Evolutionary conservation across 2,113 vertebrate species (phyloP).

Genomic region (Corythornis cristatus): DNA sequence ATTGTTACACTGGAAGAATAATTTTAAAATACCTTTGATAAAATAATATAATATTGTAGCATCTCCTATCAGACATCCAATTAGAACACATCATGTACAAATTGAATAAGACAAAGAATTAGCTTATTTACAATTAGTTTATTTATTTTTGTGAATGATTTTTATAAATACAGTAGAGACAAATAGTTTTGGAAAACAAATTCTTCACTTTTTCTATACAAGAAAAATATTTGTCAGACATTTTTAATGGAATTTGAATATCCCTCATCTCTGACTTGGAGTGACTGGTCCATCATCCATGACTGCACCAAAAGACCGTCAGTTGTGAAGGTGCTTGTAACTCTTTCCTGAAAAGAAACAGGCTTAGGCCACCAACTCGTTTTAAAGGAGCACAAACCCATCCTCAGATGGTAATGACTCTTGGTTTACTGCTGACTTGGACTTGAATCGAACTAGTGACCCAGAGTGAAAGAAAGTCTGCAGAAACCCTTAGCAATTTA

Average conservation of each 20-base stretch:
- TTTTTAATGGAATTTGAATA: not conserved
- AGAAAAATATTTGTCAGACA: not conserved
- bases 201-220: not conserved
- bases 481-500: not conserved
- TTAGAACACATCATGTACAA: not conserved
- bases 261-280: not conserved
- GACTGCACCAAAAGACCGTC: not conserved
- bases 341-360: not conserved
- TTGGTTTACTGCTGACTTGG: not conserved
- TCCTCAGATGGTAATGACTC: not conserved
- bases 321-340: not conserved
- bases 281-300: not conserved
- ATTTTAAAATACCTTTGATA: constrained; percentile 1
- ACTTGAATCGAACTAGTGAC: not conserved
- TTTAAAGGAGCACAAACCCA: not conserved
- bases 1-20: not conserved
- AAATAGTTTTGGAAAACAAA: not conserved
- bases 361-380: not conserved
- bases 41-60: not conserved
- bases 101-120: not conserved
- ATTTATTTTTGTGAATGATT: not conserved
- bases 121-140: not conserved
- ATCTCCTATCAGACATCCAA: not conserved
- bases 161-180: not conserved
- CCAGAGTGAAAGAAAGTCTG: not conserved